A percentile compares a stretch with the other conserved stretches of the same genome.
These are phyloP conservation scores for Tipula helvola DNA, from an alignment of 2,888 invertebrate genomes.

Conservation along the genomic window DNA sequence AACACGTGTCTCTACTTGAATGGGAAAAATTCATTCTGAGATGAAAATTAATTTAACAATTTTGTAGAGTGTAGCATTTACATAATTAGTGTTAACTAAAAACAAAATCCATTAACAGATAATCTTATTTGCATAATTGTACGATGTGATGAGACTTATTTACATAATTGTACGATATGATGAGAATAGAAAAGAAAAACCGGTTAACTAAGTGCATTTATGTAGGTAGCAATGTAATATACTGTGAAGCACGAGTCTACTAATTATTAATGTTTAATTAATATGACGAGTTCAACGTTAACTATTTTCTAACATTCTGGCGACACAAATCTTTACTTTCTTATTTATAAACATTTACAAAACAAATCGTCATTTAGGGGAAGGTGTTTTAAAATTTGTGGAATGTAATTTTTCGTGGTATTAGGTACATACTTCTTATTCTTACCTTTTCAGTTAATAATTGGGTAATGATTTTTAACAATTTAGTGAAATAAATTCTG, in stretches of 20 bases:
- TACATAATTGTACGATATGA: not conserved
- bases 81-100: too few species aligned
- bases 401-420: too few species aligned
- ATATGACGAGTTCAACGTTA: not conserved
- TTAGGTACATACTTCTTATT: too few species aligned
- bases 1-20: not conserved
- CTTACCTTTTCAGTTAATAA: too few species aligned
- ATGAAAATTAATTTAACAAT: not conserved
- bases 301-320: not conserved
- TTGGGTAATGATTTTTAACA: too few species aligned
- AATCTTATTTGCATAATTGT: not conserved
- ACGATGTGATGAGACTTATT: not conserved
- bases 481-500: too few species aligned
- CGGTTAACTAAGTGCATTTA: not conserved
- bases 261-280: not conserved
- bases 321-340: not conserved
- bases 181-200: not conserved
- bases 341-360: not conserved
- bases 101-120: not conserved
- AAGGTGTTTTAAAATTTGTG: not conserved
- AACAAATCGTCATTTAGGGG: not conserved
- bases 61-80: too few species aligned
- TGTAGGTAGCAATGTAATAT: not conserved
- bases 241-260: not conserved
- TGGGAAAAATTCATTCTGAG: not conserved